phyloP scores from a whole-genome alignment of 2,797 vertebrate genomes.

The Xenops minutus region DNA sequence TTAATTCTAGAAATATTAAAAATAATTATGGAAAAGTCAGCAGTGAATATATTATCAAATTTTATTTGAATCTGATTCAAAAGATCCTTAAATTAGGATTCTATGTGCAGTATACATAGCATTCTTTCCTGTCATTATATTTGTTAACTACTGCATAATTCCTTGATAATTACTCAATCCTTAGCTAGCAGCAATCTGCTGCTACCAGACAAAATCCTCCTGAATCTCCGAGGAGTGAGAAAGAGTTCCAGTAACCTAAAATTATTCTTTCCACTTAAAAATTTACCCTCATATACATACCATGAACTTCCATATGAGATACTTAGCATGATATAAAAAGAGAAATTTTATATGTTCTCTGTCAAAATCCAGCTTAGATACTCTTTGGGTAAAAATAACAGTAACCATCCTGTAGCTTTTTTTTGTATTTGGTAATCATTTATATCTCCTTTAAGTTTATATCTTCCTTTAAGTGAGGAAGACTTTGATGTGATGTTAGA shows the following conservation, averaged over 20 bases:
- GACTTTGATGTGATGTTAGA: background rate
- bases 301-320: background rate
- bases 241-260: background rate
- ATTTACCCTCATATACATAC: background rate
- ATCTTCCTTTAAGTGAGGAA: no score
- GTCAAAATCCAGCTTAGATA: background rate
- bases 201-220: background rate
- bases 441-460: background rate
- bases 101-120: background rate
- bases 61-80: background rate
- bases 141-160: constrained; percentile 36
- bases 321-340: background rate
- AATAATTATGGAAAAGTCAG: constrained; percentile 28
- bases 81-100: constrained; percentile 37
- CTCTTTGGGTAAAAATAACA: background rate
- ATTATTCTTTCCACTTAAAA: background rate
- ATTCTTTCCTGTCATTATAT: background rate
- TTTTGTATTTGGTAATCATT: background rate
- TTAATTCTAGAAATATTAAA: constrained; percentile 1
- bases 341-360: background rate
- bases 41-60: background rate
- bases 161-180: constrained; percentile 24
- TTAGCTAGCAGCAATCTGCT: constrained; percentile 14
- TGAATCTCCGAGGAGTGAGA: background rate
- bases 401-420: background rate